Evolutionary conservation across 2,113 vertebrate species (phyloP), one percentile per base, ranked within the genome.

Genomic region (western clawed frog (Xenopus tropicalis)): DNA sequence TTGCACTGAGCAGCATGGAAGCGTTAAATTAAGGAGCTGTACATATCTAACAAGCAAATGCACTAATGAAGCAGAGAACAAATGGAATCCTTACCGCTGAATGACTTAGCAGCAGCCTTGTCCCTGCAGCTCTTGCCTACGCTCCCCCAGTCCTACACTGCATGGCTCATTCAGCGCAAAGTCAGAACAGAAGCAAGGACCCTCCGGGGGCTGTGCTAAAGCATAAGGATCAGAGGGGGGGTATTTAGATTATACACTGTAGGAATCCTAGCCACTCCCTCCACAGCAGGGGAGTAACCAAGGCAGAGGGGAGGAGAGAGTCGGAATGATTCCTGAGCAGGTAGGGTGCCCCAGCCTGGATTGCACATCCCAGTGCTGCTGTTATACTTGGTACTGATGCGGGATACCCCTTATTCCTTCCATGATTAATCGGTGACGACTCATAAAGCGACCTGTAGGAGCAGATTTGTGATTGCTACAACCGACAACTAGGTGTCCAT

Each of bases 241-340:
- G 4, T 1, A 14, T 66, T 66, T 64, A 24, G 57, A 37, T 51
- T 66, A 13, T 44, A 66, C 11, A 72, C 42, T 12, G 4, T 44
- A 48, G 20, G 19, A 48, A 42, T 56, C 14, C 12, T 59, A 46
- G 20, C 71, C 71, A 48, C 63, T n/a, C 71, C 46, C 71, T 23
- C 71, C 63, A 14, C 43, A 59, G 63, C 42, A 21, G 42, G 19
- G 71, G 62, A 57, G 37, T 57, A 59, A n/a, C 43, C 63, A 44
- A 58, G 37, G 20, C 46, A 48, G 16, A 48, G 24, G 17, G 24
- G 17, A 29, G 58, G 19, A 43, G 11, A 2, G 62, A n/a, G 62
- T 5, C 16, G 0, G 3, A 63, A 9, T n/a, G 25, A 63, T 42
- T 63, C 61, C 24, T 9, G 12, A 29, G 42, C 8, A 65, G 42